Evolutionary conservation across 2,797 vertebrate genomes (phyloP).

Genomic region (Channallabes apus): DNA sequence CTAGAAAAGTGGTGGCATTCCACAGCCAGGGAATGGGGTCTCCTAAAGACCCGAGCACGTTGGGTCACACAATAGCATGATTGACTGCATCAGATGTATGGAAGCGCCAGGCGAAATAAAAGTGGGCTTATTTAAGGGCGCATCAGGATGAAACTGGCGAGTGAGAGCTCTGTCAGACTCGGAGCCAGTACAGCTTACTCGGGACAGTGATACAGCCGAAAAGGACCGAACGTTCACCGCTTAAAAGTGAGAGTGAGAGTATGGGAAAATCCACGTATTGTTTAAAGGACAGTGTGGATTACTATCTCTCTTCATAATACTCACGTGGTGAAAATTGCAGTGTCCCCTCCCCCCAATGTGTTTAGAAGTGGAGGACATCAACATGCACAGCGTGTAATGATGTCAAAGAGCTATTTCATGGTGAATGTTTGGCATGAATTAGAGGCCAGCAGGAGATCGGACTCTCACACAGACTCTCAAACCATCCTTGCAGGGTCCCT

Average conservation of each 20-base stretch:
- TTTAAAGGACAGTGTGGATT: slow-evolving; percentile 47
- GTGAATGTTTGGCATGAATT: slow-evolving; percentile 67
- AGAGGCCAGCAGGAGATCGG: slow-evolving; percentile 62
- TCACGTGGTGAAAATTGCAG: slow-evolving; percentile 56
- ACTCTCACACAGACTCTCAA: slow-evolving; percentile 56
- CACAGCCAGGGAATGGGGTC: slow-evolving; percentile 45
- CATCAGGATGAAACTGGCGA: slow-evolving; percentile 41
- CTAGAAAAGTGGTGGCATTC: slow-evolving; percentile 52
- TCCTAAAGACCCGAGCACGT: slow-evolving; percentile 45
- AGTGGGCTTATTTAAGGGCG: slow-evolving; percentile 50
- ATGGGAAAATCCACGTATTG: slow-evolving; percentile 34
- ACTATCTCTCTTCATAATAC: slow-evolving; percentile 49
- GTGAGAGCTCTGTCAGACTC: slow-evolving; percentile 17
- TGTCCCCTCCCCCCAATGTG: slow-evolving; percentile 43
- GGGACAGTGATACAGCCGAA: slow-evolving; percentile 29
- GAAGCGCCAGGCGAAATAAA: slow-evolving; percentile 49
- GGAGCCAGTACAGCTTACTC: slow-evolving; percentile 9
- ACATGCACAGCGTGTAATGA: slow-evolving; percentile 64
- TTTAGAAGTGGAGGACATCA: slow-evolving; percentile 60
- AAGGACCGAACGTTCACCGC: slow-evolving; percentile 36
- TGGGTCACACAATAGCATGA: slow-evolving; percentile 57
- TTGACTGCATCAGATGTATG: slow-evolving; percentile 61
- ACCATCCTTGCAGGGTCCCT: slow-evolving; percentile 50
- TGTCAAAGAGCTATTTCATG: slow-evolving; percentile 66
- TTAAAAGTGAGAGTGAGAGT: slow-evolving; percentile 31